Conservation (phyloP, 2,888 invertebrate genomes). For the Tiliacea citrago region DNA sequence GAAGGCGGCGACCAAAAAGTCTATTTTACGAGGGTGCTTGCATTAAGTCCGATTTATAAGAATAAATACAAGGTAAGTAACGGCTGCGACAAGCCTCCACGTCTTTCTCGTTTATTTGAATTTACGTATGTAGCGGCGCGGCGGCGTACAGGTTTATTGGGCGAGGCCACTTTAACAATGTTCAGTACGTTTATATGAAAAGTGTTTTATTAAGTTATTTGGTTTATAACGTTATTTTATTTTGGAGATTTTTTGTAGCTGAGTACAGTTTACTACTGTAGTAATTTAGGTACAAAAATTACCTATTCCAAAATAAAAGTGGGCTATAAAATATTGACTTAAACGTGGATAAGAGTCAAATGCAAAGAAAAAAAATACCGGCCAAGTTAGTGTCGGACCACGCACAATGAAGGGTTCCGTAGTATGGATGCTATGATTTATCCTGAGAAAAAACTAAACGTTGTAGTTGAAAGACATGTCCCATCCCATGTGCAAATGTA, state of each 20-base stretch:
- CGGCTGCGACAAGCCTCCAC: conserved; percentile 64
- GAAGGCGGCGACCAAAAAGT: conserved; percentile 71
- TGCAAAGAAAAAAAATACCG: not conserved
- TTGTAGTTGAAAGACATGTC: too few relatives aligned
- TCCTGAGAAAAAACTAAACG: too few relatives aligned
- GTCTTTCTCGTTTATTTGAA: conserved; percentile 70
- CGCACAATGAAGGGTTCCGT: too few relatives aligned
- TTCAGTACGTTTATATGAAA: conserved; percentile 50
- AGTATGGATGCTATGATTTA: too few relatives aligned
- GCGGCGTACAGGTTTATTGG: conserved; percentile 65
- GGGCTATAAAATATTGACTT: not conserved
- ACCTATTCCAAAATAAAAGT: not conserved
- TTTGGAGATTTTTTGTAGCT: conserved; percentile 8
- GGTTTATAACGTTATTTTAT: conserved; percentile 50
- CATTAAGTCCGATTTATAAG: conserved; percentile 81
- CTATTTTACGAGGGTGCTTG: conserved; percentile 76
- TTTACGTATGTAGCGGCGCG: conserved; percentile 69
- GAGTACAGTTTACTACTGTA: conserved; percentile 1
- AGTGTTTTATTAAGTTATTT: conserved; percentile 59
- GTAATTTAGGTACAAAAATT: not conserved
- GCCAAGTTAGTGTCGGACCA: too few relatives aligned
- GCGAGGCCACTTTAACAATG: conserved; percentile 37
- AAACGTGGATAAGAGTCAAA: not conserved
- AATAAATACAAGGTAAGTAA: conserved; percentile 79
- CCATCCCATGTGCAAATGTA: too few relatives aligned